Base-by-base conservation (phyloP, 2,113 vertebrate genomes). In the Megaleporinus macrocephalus region DNA sequence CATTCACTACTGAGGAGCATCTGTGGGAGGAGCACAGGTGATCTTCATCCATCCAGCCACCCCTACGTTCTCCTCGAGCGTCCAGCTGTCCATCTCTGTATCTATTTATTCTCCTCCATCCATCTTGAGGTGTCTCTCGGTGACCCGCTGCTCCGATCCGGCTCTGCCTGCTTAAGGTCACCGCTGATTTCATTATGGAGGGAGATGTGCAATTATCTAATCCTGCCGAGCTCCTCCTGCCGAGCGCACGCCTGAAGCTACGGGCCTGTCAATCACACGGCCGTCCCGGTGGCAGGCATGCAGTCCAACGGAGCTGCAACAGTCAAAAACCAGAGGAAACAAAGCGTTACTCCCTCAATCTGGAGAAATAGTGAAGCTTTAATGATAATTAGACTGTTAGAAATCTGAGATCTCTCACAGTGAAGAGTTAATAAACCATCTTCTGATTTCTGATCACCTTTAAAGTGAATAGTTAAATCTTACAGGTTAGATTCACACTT, bases 201-300 rank as follows among this genome's bases (percentile, higher is more conserved):
- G 70, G 33, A 15, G 76, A 76, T 79, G 80, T 78, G 79, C 78
- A 80, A 82, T 87, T 86, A 76, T 53, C 72, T 84, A 70, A 82
- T 86, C 78, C 80, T 80, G 79, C 82, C 72, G n/a, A 51, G 61
- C 30, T 29, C 65, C 65, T 47, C 27, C 57, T 66, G 62, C 61
- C 26, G 1, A 55, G 53, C 53, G 20, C 20, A 6, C 30, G 33
- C 41, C 63, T 49, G 33, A 26, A 70, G 55, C 55, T 22, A 55
- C 6, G 10, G 55, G 36, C 12, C 55, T 55, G 81, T 62, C 51
- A 86, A 62, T 73, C 62, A 70, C 27, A 66, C 57, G 22, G 18
- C 30, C 68, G 55, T 13, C 24, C 4, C 5, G 75, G 69, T 47
- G 49, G 30, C 16, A 24, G 26, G 26, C 27, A n/a, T 36, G 27